Conservation (phyloP, 2,888 invertebrate species). For the Mechanitis messenoides region DNA sequence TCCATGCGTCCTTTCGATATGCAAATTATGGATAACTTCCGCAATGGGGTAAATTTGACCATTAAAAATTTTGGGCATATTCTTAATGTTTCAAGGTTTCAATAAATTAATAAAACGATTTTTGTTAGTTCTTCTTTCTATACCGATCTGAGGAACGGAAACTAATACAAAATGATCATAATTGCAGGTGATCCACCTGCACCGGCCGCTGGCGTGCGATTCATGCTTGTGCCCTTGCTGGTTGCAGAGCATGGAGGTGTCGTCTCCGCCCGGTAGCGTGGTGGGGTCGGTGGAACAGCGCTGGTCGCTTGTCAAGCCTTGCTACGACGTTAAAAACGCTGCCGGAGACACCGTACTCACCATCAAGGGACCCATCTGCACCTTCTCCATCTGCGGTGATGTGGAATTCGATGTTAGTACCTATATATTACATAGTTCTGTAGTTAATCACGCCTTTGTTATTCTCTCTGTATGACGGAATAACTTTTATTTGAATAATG, state of each 20-base stretch:
- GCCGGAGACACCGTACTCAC: conserved; percentile 83
- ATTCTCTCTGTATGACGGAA: neutral
- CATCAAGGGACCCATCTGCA: conserved; percentile 89
- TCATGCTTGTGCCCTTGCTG: conserved; percentile 93
- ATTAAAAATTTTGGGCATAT: too few relatives aligned
- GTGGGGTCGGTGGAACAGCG: conserved; percentile 85
- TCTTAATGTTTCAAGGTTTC: too few relatives aligned
- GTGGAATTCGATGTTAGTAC: conserved; percentile 86
- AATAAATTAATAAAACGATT: too few relatives aligned
- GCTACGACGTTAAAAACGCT: conserved; percentile 84
- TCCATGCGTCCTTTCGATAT: conserved; percentile 89
- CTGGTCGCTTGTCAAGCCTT: conserved; percentile 85
- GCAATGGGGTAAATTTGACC: conserved; percentile 77
- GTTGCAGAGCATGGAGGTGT: conserved; percentile 85
- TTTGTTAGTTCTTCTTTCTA: too few relatives aligned
- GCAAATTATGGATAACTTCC: conserved; percentile 88
- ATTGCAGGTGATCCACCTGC: conserved; percentile 84
- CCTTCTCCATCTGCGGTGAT: conserved; percentile 87
- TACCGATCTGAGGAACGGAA: too few relatives aligned
- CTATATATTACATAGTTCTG: conserved; percentile 14
- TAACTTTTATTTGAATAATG: too few relatives aligned
- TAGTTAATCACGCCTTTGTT: neutral
- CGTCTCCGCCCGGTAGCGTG: conserved; percentile 82
- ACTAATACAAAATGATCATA: neutral
- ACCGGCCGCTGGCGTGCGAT: conserved; percentile 88